These are phyloP conservation scores for Poecilia wingei DNA, from an alignment of 2,797 vertebrate genomes.

Conservation along the genomic window DNA sequence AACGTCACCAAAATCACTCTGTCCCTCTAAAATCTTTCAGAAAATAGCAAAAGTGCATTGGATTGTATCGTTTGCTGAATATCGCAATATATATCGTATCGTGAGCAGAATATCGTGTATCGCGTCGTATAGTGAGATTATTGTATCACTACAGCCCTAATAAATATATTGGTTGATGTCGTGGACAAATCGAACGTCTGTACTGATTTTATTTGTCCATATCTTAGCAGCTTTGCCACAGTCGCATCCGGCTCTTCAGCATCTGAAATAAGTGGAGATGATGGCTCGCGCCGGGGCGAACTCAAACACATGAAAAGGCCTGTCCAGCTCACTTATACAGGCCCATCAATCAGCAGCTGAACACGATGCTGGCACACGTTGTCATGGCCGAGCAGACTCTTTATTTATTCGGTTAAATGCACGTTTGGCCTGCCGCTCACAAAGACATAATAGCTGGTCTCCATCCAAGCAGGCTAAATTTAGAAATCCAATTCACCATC, in stretches of 20 bases:
- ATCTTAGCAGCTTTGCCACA: neutral
- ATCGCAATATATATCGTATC: no score
- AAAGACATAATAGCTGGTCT: slow-evolving; percentile 26
- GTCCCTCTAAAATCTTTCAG: no score
- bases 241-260: neutral
- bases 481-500: slow-evolving; percentile 60
- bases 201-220: neutral
- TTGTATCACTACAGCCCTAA: no score
- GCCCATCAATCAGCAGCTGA: slow-evolving; percentile 38
- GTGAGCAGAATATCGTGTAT: no score
- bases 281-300: slow-evolving; percentile 3
- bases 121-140: no score
- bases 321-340: slow-evolving; percentile 44
- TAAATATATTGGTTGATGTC: neutral
- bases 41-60: no score
- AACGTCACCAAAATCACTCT: no score
- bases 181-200: neutral
- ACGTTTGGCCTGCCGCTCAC: slow-evolving; percentile 28
- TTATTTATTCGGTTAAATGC: slow-evolving; percentile 28
- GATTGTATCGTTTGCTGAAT: no score
- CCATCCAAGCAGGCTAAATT: slow-evolving; percentile 53
- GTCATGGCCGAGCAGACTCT: slow-evolving; percentile 14
- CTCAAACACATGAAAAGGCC: slow-evolving; percentile 33
- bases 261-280: neutral
- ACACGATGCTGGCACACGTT: slow-evolving; percentile 38